Evolutionary conservation across 2,113 vertebrate species (phyloP).

Genomic region (Apteryx owenii): DNA sequence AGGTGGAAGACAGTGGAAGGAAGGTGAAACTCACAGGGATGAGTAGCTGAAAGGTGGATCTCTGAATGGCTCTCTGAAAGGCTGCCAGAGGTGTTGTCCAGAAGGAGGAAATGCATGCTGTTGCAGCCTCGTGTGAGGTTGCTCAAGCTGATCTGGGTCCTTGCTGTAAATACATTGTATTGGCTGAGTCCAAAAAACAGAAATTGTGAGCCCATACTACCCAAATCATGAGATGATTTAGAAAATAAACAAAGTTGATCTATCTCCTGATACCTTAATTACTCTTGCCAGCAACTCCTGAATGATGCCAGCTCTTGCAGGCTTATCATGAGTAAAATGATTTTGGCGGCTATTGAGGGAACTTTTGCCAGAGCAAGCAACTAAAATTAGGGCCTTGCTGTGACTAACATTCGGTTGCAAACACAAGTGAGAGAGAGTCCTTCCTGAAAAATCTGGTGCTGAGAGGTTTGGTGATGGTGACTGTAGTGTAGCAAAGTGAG

Average conservation of each 20-base stretch:
- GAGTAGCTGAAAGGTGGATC: background rate
- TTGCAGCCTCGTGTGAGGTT: background rate
- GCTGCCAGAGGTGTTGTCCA: background rate
- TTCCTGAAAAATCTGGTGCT: background rate
- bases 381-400: background rate
- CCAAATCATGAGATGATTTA: background rate
- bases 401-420: background rate
- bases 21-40: background rate
- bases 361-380: background rate
- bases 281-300: background rate
- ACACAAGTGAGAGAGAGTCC: background rate
- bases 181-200: background rate
- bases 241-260: background rate
- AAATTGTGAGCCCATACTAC: background rate
- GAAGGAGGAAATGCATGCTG: background rate
- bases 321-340: background rate
- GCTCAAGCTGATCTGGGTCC: background rate
- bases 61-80: background rate
- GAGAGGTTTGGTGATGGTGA: background rate
- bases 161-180: background rate
- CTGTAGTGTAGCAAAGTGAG: background rate
- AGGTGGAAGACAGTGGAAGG: background rate
- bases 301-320: background rate
- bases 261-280: background rate
- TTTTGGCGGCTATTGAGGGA: background rate